Base-by-base conservation (phyloP, 1,140 invertebrate genomes). In the Drosophila prosaltans region DNA sequence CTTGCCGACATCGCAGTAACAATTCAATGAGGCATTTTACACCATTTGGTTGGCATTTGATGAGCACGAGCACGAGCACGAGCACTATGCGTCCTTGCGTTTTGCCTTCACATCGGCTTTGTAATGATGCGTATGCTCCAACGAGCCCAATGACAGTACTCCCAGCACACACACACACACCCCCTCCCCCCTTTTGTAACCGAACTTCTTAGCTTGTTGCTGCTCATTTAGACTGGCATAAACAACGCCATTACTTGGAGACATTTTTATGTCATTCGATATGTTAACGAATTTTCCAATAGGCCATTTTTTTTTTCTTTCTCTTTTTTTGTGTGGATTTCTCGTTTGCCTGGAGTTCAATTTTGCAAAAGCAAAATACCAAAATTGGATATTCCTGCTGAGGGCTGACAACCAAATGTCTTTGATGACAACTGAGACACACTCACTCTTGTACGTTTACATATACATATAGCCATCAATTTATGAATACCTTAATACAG, bases 401-500 rank as follows among this genome's bases (percentile, higher is more conserved):
- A 45, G 45, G 60, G 28, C 26, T 32, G 48, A 6, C 30, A 11
- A 26, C 45, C 26, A 48, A 74, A 59, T 60, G 59, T 30, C 45
- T 51, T 51, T 51, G 45, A 51, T 51, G 45, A 51, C 45, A 51
- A 51, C 45, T 51, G 45, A 51, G 45, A 51, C 45, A 21, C 21
- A 51, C 45, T 51, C 45, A 51, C 21, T 51, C 21, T 21, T 71
- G 36, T 66, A 59, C 6, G 32, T 7, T 36, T 66, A 65, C 64
- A 70, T 48, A 68, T 66, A 65, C 64, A 70, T 48, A 68, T 63
- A 48, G 67, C 45, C 69, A 79, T 61, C 73, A 88, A 83, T 86
- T 86, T 86, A 86, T 86, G 83, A 83, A 86, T 83, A 89, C 84
- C 83, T 82, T 88, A 83, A 88, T 89, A 83, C 83, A 79, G 84